Base-by-base conservation (phyloP, 2,113 vertebrate genomes). In the Neopipo cinnamomea region DNA sequence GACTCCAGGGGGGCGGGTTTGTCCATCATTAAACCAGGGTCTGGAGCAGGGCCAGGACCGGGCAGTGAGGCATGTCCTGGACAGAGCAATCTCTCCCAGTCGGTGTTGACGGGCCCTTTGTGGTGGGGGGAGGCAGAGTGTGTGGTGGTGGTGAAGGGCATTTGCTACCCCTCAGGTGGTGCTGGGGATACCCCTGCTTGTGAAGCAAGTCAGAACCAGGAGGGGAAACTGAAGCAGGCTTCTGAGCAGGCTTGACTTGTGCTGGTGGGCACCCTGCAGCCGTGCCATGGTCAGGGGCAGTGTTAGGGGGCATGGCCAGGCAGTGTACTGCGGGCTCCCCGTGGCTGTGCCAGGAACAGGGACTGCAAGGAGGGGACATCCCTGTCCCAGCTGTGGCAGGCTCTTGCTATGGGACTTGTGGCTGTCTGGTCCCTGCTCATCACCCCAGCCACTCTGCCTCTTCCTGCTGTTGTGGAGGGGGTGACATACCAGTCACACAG, bases 11-110 rank as follows among this genome's bases (percentile, higher is more conserved):
- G 68, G 78, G 41, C 50, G 30, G 58, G 59, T 95, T 96, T 97
- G 98, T 98, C 97, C 96, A 98, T 98, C 97, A 98, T 98, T 98
- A 98, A 98, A 98, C 97, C 87, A 11, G 88, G 90, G 53, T 39
- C 90, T 98, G 98, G 98, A 97, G 79, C 21, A 5, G 66, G 62
- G 97, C 98, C 98, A 98, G 93, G 12, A 93, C 72, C 0, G 5
- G 91, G 86, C 95, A 95, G 96, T 15, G 96, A 98, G 97, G 97
- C 74, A 4, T 67, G 73, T 98, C 97, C 97, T 2, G 56, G 93
- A 92, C 93, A 90, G 81, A 88, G 87, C 77, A 76, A 86, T 96
- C 5, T 47, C 78, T 96, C 72, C 49, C 76, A 22, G 85, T 49
- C 2, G 22, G 88, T 3, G 1, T 7, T 14, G 14, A 22, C 0